Evolutionary conservation across 35 echinoderm and acorn worm species (phyloP).

Genomic region (Diadema setosum): DNA sequence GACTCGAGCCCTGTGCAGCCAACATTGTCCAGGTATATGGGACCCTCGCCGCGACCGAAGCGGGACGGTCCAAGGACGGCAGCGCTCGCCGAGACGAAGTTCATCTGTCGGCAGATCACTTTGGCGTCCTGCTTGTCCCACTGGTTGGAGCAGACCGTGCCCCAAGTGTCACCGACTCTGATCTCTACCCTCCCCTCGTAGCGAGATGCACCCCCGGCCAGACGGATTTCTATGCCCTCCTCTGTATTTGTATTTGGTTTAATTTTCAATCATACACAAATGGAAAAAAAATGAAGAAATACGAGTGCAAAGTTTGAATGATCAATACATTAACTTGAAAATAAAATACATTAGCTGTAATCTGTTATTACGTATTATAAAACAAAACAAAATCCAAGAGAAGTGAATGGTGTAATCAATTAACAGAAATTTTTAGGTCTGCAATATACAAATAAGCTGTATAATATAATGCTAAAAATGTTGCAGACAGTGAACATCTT

Average conservation of each 20-base stretch:
- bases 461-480: too few relatives aligned
- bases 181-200: conserved; percentile 69
- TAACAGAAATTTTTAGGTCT: too few relatives aligned
- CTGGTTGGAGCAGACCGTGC: conserved; percentile 52
- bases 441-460: too few relatives aligned
- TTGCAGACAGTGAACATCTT: too few relatives aligned
- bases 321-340: too few relatives aligned
- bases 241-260: background rate
- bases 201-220: background rate
- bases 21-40: conserved; percentile 52
- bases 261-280: background rate
- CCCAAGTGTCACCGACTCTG: conserved; percentile 23
- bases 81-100: background rate
- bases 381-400: too few relatives aligned
- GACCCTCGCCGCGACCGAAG: conserved; percentile 39
- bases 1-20: conserved; percentile 42
- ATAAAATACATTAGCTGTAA: too few relatives aligned
- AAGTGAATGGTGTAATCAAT: too few relatives aligned
- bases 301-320: too few relatives aligned
- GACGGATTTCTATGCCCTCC: background rate
- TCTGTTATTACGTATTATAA: too few relatives aligned
- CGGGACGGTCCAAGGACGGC: background rate
- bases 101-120: conserved; percentile 70
- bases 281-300: too few relatives aligned
- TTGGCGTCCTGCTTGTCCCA: conserved; percentile 57